Percentiles rank a stretch among this genome's conserved stretches.
Conservation (phyloP, 2,797 vertebrate species). For the Eospalax fontanierii region DNA sequence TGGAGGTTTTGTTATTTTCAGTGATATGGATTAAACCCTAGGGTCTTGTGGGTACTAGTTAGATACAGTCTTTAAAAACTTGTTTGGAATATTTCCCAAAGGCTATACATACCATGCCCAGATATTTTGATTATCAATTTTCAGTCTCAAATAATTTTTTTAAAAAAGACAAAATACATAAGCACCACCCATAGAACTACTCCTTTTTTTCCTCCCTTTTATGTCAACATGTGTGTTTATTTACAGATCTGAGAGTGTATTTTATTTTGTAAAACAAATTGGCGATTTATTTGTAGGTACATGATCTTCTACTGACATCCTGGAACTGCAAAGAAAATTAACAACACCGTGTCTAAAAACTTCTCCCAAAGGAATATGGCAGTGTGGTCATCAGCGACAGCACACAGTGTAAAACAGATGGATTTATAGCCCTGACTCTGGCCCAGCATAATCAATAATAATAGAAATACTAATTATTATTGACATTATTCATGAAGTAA, state of each 20-base stretch:
- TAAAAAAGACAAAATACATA: neutral
- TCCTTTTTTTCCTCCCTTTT: neutral
- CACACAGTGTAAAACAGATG: neutral
- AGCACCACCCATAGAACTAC: neutral
- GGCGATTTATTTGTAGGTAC: neutral
- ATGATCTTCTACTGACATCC: neutral
- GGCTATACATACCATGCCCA: neutral
- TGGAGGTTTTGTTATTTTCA: neutral
- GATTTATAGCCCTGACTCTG: neutral
- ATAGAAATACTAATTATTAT: neutral
- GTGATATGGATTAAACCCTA: neutral
- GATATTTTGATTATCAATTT: neutral
- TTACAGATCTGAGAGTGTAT: neutral
- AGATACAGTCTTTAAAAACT: neutral
- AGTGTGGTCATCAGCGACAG: neutral
- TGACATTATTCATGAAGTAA: neutral
- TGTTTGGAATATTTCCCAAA: slow-evolving; percentile 13
- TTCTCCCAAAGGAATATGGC: neutral
- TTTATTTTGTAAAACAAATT: neutral
- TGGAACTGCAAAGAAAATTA: neutral
- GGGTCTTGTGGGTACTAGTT: neutral
- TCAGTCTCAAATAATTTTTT: slow-evolving; percentile 49
- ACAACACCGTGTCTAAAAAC: neutral
- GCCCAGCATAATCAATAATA: neutral
- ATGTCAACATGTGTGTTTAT: neutral